A percentile compares a stretch with the other conserved stretches of the same genome.
phyloP scores from a whole-genome alignment of 2,797 vertebrate genomes.

The Alfaro cultratus region DNA sequence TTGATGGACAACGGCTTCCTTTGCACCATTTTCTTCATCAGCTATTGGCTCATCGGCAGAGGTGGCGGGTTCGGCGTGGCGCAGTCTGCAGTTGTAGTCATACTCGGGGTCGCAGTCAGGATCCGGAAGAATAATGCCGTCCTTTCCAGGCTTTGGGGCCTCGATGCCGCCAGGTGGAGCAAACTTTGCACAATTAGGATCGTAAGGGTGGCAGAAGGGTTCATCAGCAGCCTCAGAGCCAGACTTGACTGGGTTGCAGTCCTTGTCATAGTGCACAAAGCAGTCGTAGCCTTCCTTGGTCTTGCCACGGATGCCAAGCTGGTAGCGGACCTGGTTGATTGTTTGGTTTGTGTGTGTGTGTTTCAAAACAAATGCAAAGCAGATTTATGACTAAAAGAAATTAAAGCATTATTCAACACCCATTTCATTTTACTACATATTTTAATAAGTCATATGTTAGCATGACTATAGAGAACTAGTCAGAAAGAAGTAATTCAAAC shows the following conservation, averaged over 20 bases:
- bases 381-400: slow-evolving; percentile 35
- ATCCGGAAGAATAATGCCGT: slow-evolving; percentile 77
- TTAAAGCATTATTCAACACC: slow-evolving; percentile 61
- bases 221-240: slow-evolving; percentile 47
- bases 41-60: slow-evolving; percentile 43
- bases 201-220: slow-evolving; percentile 80
- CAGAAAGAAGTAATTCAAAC: slow-evolving; percentile 48
- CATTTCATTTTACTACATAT: slow-evolving; percentile 51
- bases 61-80: slow-evolving; percentile 47
- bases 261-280: slow-evolving; percentile 83
- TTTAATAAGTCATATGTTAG: slow-evolving; percentile 56
- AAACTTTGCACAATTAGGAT: slow-evolving; percentile 77
- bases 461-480: slow-evolving; percentile 45
- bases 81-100: slow-evolving; percentile 83
- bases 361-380: slow-evolving; percentile 52
- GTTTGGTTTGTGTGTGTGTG: slow-evolving; percentile 56
- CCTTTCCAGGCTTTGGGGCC: slow-evolving; percentile 35
- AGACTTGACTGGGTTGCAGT: slow-evolving; percentile 73
- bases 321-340: slow-evolving; percentile 75
- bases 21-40: slow-evolving; percentile 44
- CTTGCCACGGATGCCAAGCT: slow-evolving; percentile 77
- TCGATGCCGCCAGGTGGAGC: slow-evolving; percentile 28
- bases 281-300: slow-evolving; percentile 85
- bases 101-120: slow-evolving; percentile 83
- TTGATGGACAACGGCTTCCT: slow-evolving; percentile 28